Evolutionary conservation across 2,113 vertebrate genomes (phyloP).

Genomic region (Cavia aperea): DNA sequence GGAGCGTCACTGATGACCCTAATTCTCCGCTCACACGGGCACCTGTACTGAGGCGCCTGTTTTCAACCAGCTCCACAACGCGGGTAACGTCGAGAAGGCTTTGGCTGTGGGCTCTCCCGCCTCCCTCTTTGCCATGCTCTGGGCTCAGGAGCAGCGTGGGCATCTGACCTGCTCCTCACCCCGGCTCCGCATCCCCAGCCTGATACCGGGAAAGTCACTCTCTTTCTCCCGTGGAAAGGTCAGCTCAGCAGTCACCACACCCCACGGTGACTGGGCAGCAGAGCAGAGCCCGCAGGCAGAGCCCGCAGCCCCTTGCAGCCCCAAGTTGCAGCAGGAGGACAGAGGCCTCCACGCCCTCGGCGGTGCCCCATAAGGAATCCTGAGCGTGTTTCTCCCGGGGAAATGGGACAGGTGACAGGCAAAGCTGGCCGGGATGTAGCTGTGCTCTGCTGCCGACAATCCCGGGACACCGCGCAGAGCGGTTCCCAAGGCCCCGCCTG

Average conservation of each 20-base stretch:
- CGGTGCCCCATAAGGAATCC: not conserved
- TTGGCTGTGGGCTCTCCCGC: not conserved
- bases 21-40: not conserved
- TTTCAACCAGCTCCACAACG: not conserved
- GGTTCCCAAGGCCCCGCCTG: not conserved
- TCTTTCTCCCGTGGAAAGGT: not conserved
- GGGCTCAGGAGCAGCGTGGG: not conserved
- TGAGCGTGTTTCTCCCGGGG: not conserved
- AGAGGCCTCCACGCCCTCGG: not conserved
- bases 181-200: not conserved
- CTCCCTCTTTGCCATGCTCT: not conserved
- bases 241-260: not conserved
- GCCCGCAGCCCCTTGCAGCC: not conserved
- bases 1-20: not conserved
- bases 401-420: not conserved
- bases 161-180: not conserved
- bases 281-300: not conserved
- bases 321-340: not conserved
- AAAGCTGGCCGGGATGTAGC: not conserved
- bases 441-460: not conserved
- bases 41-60: not conserved
- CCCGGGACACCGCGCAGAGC: not conserved
- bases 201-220: not conserved
- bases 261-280: not conserved
- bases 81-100: not conserved